Base-by-base conservation (phyloP, 2,888 invertebrate species). In the Capitulum mitella region DNA sequence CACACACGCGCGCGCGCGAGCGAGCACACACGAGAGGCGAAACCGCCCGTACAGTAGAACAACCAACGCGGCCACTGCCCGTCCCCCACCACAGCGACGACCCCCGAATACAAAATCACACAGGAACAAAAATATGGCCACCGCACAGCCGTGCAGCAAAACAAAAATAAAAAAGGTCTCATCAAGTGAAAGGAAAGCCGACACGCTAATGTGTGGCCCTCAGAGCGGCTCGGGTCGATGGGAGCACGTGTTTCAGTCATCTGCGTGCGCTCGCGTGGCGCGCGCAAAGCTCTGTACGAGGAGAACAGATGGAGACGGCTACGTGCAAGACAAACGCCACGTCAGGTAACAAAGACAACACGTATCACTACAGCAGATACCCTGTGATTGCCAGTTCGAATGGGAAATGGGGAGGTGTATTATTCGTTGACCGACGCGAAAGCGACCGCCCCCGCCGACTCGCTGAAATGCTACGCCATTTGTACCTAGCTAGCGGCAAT, bases 281-380 rank as follows among this genome's bases (percentile, higher is more conserved):
- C 29, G n/a, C n/a, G 58, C 58, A 58, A n/a, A 29, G 58, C 58
- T 58, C 58, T 5, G 29, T 6, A 10, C 58, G n/a, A 8, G 10
- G n/a, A n/a, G 58, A 8, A 29, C 58, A 29, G 29, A 58, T 8
- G 29, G 29, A 58, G 22, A 16, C 58, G 58, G 8, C 58, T 29
- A 58, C 22, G 58, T 58, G 58, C 58, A 29, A 29, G 29, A 58
- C 58, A 29, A 29, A 64, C 64, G 16, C n/a, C 64, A 34, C 34
- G 29, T 34, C 64, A 34, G 64, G 64, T 64, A 64, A 64, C 64
- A 64, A 34, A 64, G 64, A 64, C 64, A 64, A 12, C 43, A 43
- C 43, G 5, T 34, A 19, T 34, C 64, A 34, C 51, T 19, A 14
- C 12, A 14, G 19, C 51, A 29, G 10, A 34, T 64, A 64, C 64